Conservation (phyloP, 1,140 invertebrate species). For the Campoletis sonorensis region DNA sequence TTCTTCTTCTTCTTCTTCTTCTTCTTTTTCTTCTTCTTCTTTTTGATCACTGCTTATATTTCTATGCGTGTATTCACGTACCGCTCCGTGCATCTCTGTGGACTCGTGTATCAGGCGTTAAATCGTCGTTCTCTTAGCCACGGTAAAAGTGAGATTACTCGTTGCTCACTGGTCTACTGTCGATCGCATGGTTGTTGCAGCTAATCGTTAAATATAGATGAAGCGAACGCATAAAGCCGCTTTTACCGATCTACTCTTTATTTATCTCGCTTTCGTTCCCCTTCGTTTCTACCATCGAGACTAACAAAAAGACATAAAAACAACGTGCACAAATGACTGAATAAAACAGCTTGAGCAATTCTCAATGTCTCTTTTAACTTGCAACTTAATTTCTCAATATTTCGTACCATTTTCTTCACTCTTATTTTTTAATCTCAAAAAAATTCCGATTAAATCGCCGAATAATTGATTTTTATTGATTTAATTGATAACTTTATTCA, state of each 20-base stretch:
- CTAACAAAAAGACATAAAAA: not conserved
- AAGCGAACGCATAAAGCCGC: conserved; percentile 4
- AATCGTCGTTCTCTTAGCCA: not conserved
- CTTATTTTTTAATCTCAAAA: no score
- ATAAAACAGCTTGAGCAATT: no score
- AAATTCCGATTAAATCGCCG: no score
- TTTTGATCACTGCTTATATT: not conserved
- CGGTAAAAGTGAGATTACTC: conserved; percentile 7
- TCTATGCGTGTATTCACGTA: not conserved
- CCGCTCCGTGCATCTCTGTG: not conserved
- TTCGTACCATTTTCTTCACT: no score
- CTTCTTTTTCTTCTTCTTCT: not conserved
- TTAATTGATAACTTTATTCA: no score
- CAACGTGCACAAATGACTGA: no score
- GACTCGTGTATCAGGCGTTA: conserved; percentile 8
- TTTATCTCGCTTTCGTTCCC: conserved; percentile 25
- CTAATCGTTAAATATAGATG: conserved; percentile 66
- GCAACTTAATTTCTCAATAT: no score
- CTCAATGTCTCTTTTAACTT: no score
- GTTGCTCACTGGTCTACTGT: not conserved
- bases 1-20: not conserved
- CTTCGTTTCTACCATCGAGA: not conserved
- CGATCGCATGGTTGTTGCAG: conserved; percentile 45
- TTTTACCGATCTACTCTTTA: not conserved
- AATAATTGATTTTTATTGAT: no score